phyloP scores from a whole-genome alignment of 2,797 vertebrate species.

The Enteromius unitaeniatus region DNA sequence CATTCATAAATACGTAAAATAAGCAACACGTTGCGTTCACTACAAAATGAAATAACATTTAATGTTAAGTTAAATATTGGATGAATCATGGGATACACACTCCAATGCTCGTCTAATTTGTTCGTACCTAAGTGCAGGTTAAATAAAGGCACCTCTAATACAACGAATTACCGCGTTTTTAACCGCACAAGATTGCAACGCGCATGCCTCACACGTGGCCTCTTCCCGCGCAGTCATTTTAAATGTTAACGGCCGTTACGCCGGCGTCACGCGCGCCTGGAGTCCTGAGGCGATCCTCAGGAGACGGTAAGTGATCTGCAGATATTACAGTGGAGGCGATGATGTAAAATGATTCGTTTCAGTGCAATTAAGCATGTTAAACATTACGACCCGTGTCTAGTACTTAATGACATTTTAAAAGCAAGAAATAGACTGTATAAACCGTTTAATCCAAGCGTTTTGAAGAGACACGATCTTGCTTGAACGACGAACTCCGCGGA shows the following conservation, averaged over 20 bases:
- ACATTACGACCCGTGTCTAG: not conserved
- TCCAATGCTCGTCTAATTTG: not conserved
- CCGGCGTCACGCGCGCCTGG: not conserved
- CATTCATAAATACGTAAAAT: not conserved
- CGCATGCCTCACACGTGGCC: not conserved
- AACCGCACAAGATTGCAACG: not conserved
- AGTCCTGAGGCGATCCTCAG: not conserved
- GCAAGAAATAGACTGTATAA: not conserved
- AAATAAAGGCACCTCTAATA: not conserved
- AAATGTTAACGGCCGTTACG: not conserved
- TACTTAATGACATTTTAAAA: not conserved
- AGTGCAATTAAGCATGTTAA: not conserved
- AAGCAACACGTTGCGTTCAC: not conserved
- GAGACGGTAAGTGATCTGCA: not conserved
- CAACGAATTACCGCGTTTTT: not conserved
- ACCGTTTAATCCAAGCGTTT: not conserved
- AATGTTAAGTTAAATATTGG: not conserved
- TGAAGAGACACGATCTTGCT: no score
- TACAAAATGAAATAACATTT: not conserved
- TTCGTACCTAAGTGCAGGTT: not conserved
- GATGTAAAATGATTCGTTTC: not conserved
- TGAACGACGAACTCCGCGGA: no score
- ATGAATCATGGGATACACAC: not conserved
- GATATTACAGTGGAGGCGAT: not conserved
- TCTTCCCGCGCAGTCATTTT: not conserved